A percentile compares a stretch with the other conserved stretches of the same genome.
These are phyloP conservation scores for Cranoglanis bouderius DNA, from an alignment of 2,113 vertebrate species.

Conservation along the genomic window DNA sequence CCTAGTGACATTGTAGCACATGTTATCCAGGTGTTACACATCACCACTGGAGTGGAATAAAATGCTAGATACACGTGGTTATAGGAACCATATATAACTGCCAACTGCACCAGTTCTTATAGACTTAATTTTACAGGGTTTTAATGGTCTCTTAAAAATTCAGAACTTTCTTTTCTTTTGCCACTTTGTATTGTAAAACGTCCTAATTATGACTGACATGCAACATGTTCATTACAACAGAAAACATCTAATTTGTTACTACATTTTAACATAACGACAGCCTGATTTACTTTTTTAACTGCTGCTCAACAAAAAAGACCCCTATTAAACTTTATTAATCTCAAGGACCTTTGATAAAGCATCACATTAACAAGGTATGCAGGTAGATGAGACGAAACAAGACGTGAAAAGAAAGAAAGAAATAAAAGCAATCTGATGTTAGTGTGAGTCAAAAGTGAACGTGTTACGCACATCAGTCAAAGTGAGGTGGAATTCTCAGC, in stretches of 20 bases:
- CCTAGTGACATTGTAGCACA: not conserved
- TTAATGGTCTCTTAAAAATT: not conserved
- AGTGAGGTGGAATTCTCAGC: not conserved
- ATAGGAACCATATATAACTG: not conserved
- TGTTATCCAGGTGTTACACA: slow-evolving; percentile 9
- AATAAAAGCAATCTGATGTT: not conserved
- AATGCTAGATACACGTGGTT: not conserved
- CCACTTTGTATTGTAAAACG: not conserved
- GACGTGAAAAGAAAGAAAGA: slow-evolving; percentile 14
- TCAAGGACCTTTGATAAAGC: slow-evolving; percentile 31
- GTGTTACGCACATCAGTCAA: not conserved
- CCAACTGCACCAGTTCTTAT: not conserved
- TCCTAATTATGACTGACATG: not conserved
- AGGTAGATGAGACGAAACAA: slow-evolving; percentile 29
- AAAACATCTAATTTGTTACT: slow-evolving; percentile 50
- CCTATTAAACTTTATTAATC: slow-evolving; percentile 54
- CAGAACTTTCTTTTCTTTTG: not conserved
- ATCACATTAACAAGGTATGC: slow-evolving; percentile 42
- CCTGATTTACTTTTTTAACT: slow-evolving; percentile 47
- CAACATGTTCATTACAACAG: slow-evolving; percentile 49
- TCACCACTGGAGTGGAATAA: not conserved
- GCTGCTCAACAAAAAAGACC: slow-evolving; percentile 41
- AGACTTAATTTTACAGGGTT: not conserved
- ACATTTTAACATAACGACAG: slow-evolving; percentile 48
- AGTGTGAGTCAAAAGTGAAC: not conserved